Evolutionary conservation across 2,888 invertebrate genomes (phyloP).

Genomic region (Odontothrips loti): DNA sequence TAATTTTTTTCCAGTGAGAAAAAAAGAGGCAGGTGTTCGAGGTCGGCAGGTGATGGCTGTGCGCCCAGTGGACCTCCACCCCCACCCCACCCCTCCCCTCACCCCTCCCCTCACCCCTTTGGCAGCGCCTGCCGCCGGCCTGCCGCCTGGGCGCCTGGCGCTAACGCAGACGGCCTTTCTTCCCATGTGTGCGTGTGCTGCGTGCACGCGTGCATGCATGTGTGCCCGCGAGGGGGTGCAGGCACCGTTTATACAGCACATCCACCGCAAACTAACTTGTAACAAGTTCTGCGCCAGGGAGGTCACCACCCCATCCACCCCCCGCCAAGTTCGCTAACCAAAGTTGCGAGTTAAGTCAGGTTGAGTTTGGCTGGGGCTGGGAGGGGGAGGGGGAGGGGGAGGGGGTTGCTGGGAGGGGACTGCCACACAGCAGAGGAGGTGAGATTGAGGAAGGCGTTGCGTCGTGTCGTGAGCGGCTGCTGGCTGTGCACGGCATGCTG

Average conservation of each 20-base stretch:
- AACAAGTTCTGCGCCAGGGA: conserved; percentile 7
- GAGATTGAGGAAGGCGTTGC: not conserved
- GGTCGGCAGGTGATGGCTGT: too few species aligned
- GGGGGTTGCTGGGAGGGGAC: not conserved
- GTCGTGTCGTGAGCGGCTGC: too few species aligned
- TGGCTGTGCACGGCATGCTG: too few species aligned
- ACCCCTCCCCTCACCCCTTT: not conserved
- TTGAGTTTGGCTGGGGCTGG: conserved; percentile 7
- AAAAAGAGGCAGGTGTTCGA: too few species aligned
- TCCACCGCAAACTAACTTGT: conserved; percentile 26
- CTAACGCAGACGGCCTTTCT: too few species aligned
- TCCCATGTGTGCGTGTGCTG: too few species aligned
- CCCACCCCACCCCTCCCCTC: not conserved
- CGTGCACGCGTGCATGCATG: too few species aligned
- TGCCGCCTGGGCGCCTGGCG: too few species aligned
- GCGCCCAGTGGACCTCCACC: not conserved
- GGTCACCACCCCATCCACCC: not conserved
- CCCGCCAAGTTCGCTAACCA: conserved; percentile 19
- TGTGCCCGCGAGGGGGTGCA: not conserved
- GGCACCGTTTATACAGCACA: conserved; percentile 20
- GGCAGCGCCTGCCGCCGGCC: too few species aligned
- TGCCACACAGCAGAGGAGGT: not conserved
- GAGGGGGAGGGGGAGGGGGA: not conserved
- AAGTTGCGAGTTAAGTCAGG: conserved; percentile 24
- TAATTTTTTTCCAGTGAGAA: too few species aligned